A percentile compares a stretch with the other conserved stretches of the same genome.
These are phyloP conservation scores for Oriolus oriolus DNA, from an alignment of 2,113 vertebrate genomes.

Conservation along the genomic window DNA sequence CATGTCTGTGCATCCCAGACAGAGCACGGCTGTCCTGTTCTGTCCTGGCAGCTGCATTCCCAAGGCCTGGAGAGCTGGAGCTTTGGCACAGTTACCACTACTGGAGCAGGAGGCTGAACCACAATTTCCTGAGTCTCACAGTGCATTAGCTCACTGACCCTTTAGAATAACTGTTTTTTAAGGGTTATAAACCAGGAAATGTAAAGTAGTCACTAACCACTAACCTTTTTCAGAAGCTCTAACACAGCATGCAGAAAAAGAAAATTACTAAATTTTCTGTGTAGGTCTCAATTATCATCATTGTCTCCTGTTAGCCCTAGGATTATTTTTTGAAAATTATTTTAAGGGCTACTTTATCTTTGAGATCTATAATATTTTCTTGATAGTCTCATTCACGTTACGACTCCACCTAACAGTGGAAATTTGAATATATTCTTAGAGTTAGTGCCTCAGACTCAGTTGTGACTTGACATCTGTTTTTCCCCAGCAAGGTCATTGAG, in stretches of 20 bases:
- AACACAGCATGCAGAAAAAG: background rate
- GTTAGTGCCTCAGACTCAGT: background rate
- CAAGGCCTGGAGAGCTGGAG: background rate
- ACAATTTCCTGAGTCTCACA: background rate
- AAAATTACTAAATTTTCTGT: background rate
- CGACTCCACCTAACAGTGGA: background rate
- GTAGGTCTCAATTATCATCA: background rate
- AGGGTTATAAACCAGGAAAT: background rate
- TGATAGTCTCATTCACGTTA: background rate
- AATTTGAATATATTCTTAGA: background rate
- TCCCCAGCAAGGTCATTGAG: background rate
- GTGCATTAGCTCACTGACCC: background rate
- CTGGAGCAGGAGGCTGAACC: background rate
- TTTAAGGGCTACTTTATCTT: background rate
- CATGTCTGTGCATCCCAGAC: accelerated
- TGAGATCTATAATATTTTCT: background rate
- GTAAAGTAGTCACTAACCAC: background rate
- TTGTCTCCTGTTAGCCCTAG: background rate
- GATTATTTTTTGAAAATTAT: background rate
- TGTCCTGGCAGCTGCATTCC: accelerated
- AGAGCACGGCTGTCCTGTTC: accelerated
- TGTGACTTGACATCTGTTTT: background rate
- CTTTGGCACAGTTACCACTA: background rate
- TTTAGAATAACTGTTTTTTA: background rate
- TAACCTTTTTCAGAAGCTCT: background rate